Percentiles rank a stretch among this genome's conserved stretches.
phyloP scores from a whole-genome alignment of 2,113 vertebrate genomes.

The Psittacus erithacus region DNA sequence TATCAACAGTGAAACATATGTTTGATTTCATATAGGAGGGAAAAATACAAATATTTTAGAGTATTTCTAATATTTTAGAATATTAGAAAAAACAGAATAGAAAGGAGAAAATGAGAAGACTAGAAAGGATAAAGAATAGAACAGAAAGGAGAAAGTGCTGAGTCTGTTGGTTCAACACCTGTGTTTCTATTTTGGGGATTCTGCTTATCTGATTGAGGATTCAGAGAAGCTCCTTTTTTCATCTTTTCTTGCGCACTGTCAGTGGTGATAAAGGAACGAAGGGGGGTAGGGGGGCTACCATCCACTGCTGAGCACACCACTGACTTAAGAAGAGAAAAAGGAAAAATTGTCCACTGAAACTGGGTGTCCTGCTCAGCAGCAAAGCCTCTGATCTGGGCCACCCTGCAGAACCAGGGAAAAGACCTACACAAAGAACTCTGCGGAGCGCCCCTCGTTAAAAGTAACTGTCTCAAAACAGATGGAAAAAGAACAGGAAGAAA shows the following conservation, averaged over 20 bases:
- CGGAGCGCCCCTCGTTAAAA: rapidly evolving
- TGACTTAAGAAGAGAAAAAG: not conserved
- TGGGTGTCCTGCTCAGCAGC: conserved; percentile 13
- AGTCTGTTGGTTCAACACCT: not conserved
- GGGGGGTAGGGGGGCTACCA: not conserved
- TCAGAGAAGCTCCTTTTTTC: conserved; percentile 1
- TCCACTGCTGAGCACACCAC: not conserved
- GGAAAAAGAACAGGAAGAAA: not conserved
- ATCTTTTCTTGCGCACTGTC: not conserved
- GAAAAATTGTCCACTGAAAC: not conserved
- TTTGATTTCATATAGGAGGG: not conserved
- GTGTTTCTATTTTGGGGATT: conserved; percentile 11
- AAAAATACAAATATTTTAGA: not conserved
- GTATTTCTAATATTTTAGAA: not conserved
- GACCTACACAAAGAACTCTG: not conserved
- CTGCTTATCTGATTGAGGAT: not conserved
- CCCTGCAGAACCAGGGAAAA: not conserved
- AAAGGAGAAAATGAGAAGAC: not conserved
- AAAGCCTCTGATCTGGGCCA: conserved; percentile 27
- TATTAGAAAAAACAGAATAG: not conserved
- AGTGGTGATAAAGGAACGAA: not conserved
- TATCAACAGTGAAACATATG: not conserved
- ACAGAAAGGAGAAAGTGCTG: not conserved
- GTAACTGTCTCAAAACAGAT: not conserved
- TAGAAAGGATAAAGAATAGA: not conserved